Conservation (phyloP, 2,113 vertebrate species). For the Progne subis region DNA sequence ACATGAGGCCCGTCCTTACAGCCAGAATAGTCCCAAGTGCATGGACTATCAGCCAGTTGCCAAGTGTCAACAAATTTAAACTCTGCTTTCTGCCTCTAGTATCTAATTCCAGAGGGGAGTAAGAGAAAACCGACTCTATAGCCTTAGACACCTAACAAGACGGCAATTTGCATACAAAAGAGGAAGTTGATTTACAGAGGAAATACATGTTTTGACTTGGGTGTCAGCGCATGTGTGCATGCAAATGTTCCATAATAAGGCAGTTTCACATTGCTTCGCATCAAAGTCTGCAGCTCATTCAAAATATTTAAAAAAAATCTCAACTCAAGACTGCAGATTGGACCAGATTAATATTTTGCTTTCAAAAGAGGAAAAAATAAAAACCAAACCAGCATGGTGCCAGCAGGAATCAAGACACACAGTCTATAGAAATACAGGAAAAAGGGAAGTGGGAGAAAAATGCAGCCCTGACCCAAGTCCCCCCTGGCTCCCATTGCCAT, state of each 20-base stretch:
- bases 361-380: neutral
- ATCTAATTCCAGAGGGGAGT: neutral
- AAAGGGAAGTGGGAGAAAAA: neutral
- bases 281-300: neutral
- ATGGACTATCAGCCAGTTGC: rapidly evolving
- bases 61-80: neutral
- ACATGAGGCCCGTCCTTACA: neutral
- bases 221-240: neutral
- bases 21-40: neutral
- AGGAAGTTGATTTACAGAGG: constrained; percentile 34
- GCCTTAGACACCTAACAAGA: neutral
- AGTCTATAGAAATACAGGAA: rapidly evolving
- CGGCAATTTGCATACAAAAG: neutral
- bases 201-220: neutral
- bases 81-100: neutral
- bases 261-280: neutral
- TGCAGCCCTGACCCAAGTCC: neutral
- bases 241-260: neutral
- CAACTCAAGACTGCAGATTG: neutral
- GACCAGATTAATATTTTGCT: neutral
- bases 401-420: neutral
- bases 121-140: neutral
- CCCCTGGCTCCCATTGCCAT: rapidly evolving
- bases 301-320: neutral
- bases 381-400: neutral